A percentile compares a stretch with the other conserved stretches of the same genome.
Conservation (phyloP, 2,113 vertebrate genomes). For the Fulica atra region DNA sequence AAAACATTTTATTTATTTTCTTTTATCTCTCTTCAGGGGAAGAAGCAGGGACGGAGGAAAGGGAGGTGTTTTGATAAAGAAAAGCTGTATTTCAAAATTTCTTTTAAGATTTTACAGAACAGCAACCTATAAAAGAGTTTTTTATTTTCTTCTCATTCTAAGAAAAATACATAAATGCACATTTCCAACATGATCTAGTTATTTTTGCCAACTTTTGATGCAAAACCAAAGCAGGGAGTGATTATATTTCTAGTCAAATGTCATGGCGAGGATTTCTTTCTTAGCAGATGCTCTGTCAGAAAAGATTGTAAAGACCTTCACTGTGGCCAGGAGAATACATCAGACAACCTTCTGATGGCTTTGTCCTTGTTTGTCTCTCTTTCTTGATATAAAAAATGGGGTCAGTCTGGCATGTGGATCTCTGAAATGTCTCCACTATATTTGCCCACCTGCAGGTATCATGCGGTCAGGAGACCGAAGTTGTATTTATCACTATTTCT, state of each 20-base stretch:
- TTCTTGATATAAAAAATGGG: constrained; percentile 39
- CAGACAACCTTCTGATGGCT: constrained; percentile 35
- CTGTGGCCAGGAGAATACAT: constrained; percentile 20
- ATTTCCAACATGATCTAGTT: not conserved
- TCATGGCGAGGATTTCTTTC: not conserved
- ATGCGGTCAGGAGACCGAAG: not conserved
- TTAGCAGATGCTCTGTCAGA: not conserved
- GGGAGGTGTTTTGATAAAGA: not conserved
- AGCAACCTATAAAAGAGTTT: not conserved
- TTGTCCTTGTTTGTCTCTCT: constrained; percentile 47
- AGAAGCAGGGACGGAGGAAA: not conserved
- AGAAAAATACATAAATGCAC: not conserved
- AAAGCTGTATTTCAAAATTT: not conserved
- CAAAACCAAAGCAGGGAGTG: not conserved
- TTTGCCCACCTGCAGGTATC: constrained; percentile 4
- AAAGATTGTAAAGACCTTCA: constrained; percentile 1
- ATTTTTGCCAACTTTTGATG: not conserved
- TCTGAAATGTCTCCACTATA: constrained; percentile 46
- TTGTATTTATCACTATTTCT: constrained; percentile 44
- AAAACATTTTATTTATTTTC: not conserved
- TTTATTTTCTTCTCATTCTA: not conserved
- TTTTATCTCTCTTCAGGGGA: not conserved
- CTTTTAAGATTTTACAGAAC: not conserved
- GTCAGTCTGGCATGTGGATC: not conserved
- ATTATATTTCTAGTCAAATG: not conserved